Evolutionary conservation across 1,140 invertebrate genomes (phyloP).

Genomic region (Holcopasites calliopsidis): DNA sequence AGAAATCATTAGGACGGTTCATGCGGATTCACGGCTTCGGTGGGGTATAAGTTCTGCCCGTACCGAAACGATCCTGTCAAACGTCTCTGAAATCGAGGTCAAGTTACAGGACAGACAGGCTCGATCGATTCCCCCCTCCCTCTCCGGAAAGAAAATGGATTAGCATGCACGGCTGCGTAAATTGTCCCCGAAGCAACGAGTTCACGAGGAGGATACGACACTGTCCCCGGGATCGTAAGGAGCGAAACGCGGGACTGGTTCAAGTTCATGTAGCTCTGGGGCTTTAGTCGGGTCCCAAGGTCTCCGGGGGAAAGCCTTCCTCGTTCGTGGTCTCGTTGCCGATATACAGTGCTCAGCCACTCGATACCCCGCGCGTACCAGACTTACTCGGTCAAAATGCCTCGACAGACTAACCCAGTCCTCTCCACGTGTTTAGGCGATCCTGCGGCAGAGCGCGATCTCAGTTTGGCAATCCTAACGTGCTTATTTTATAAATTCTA

Average conservation of each 20-base stretch:
- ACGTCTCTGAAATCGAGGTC: neutral
- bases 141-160: too few species aligned
- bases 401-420: slow-evolving; percentile 11
- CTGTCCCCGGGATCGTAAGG: neutral
- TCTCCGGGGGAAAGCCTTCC: slow-evolving; percentile 69
- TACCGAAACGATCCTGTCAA: neutral
- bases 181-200: slow-evolving; percentile 7
- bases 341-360: slow-evolving; percentile 48
- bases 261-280: slow-evolving; percentile 74
- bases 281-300: slow-evolving; percentile 70
- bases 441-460: too few species aligned
- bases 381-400: slow-evolving; percentile 33
- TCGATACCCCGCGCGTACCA: slow-evolving; percentile 36
- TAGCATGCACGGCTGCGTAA: neutral
- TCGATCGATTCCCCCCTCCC: neutral
- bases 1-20: too few species aligned
- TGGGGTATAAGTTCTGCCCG: neutral
- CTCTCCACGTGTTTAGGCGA: neutral
- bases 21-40: too few species aligned
- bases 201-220: neutral
- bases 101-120: neutral
- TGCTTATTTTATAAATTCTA: too few species aligned
- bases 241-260: slow-evolving; percentile 73
- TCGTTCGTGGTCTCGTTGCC: slow-evolving; percentile 58
- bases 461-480: too few species aligned